A percentile compares a stretch with the other conserved stretches of the same genome.
Conservation (phyloP, 2,888 invertebrate genomes). For the Meghimatium bilineatum region DNA sequence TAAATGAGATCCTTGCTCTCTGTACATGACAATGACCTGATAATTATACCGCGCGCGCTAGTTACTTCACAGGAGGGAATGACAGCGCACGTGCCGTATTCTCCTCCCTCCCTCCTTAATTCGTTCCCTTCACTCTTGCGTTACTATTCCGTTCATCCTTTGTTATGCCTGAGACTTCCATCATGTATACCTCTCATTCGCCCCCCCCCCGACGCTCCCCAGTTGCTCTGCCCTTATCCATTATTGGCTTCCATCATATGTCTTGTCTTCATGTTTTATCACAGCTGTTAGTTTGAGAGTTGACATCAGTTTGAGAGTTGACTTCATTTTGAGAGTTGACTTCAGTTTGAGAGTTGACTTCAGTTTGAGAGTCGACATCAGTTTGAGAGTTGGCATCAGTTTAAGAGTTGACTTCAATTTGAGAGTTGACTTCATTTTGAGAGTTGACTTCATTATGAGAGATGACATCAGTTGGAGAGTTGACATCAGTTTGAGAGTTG, state of each 20-base stretch:
- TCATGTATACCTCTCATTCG: not conserved
- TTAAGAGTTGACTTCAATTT: too few relatives aligned
- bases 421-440: too few relatives aligned
- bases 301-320: too few relatives aligned
- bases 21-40: constrained; percentile 28
- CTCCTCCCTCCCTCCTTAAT: not conserved
- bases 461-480: too few relatives aligned
- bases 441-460: too few relatives aligned
- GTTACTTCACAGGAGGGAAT: constrained; percentile 36
- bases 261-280: not conserved
- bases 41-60: constrained; percentile 31
- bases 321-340: too few relatives aligned
- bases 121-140: not conserved
- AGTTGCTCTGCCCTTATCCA: not conserved
- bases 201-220: not conserved
- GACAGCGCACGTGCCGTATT: constrained; percentile 37
- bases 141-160: constrained; percentile 14
- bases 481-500: too few relatives aligned
- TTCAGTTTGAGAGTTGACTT: too few relatives aligned
- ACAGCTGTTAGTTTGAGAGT: not conserved
- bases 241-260: not conserved
- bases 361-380: too few relatives aligned
- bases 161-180: not conserved
- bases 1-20: too few relatives aligned
- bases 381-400: too few relatives aligned